Evolutionary conservation across 2,113 vertebrate genomes (phyloP).

Genomic region (Irena cyanogastra): DNA sequence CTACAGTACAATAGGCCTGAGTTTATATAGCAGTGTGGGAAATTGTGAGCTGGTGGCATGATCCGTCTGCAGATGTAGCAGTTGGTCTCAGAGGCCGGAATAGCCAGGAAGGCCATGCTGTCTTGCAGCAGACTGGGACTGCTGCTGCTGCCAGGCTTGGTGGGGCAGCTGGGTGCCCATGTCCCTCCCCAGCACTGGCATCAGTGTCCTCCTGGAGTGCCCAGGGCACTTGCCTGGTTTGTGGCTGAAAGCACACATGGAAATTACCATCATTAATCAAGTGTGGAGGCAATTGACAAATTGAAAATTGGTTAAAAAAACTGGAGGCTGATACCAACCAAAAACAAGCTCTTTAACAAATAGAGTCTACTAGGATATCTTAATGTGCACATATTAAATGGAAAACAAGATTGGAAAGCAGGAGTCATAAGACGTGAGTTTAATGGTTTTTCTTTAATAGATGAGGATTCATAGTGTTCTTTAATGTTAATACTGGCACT

Average conservation of each 20-base stretch:
- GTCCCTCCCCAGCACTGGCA: rapidly evolving
- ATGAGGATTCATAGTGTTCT: neutral
- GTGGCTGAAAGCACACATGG: neutral
- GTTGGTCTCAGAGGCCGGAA: neutral
- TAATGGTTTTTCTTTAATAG: neutral
- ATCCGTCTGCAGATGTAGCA: rapidly evolving
- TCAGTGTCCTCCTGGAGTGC: neutral
- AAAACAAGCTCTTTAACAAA: neutral
- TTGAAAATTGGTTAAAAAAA: neutral
- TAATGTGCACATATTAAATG: neutral
- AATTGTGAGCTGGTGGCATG: rapidly evolving
- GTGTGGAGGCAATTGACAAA: neutral
- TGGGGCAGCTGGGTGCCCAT: neutral
- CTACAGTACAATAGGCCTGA: rapidly evolving
- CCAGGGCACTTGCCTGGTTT: neutral
- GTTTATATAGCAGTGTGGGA: rapidly evolving
- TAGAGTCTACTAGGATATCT: neutral
- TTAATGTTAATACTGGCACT: neutral
- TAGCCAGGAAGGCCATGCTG: neutral
- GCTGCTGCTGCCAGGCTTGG: neutral
- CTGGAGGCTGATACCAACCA: neutral
- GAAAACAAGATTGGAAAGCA: neutral
- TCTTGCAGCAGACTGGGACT: rapidly evolving
- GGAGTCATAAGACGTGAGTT: neutral
- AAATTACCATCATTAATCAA: neutral